Evolutionary conservation across 2,888 invertebrate genomes (phyloP), one percentile per base, ranked within the genome.

Genomic region (Platycheirus rosarum): DNA sequence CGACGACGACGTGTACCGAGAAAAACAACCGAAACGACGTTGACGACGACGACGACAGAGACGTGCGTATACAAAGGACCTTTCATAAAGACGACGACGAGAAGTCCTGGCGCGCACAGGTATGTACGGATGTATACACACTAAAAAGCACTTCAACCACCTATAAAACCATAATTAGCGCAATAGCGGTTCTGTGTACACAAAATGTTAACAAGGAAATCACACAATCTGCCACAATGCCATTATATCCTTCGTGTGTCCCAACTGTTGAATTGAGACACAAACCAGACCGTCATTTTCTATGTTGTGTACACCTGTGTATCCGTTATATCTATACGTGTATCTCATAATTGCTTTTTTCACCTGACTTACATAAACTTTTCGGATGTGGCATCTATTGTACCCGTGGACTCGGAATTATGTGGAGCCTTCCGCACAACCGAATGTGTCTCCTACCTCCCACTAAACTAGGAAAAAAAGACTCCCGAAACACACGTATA

Each of bases 251-350:
- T 57, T 57, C 57, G 40, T 57, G 26, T 75, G 75, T 70, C 62
- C 80, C 80, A 80, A 80, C 80, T 80, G 80, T 80, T 80, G 80
- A 80, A 71, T 80, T 66, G 62, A 65, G 57, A 44, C 55, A 69
- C 63, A 32, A 63, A 51, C 49, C 40, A 79, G 48, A 57, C 63
- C 57, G 40, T 74, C 37, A 49, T 55, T 57, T 74, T 63, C 48
- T 63, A 57, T 65, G 29, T 65, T 70, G 46, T 65, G 26, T 71
- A 35, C 49, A 74, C 73, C 73, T 69, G 57, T 70, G 32, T 48
- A 35, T 37, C 13, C 13, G 20, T 46, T 46, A 9, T 8, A 7
- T 7, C 23, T 7, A 7, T 55, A 35, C 18, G 40, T 57, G 40
- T 53, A 48, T 23, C 37, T 44, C 57, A 65, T 71, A 63, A 74